Percentiles rank a stretch among this genome's conserved stretches.
phyloP scores from a whole-genome alignment of 2,113 vertebrate genomes.

The Cyanoderma ruficeps region DNA sequence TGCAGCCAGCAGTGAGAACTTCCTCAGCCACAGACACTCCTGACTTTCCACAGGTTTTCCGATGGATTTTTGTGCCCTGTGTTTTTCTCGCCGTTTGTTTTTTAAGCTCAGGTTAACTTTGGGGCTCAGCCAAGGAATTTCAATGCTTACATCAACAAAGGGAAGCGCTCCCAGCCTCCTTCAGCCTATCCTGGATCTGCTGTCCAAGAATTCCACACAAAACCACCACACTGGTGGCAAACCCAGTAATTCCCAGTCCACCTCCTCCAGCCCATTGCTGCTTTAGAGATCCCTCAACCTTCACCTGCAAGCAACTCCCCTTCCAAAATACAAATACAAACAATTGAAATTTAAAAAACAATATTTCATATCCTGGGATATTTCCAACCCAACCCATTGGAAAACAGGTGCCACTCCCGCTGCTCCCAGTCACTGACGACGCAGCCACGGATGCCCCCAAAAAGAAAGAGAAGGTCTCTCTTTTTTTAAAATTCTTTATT shows the following conservation, averaged over 20 bases:
- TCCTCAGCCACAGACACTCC: background rate
- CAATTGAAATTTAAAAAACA: background rate
- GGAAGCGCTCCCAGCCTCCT: background rate
- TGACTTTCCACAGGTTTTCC: background rate
- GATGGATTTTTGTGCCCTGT: background rate
- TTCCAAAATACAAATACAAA: background rate
- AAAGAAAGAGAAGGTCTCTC: background rate
- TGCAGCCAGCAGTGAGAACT: background rate
- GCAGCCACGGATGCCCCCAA: background rate
- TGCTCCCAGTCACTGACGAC: background rate
- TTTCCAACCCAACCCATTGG: background rate
- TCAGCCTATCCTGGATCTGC: background rate
- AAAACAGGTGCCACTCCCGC: background rate
- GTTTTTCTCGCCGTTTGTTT: background rate
- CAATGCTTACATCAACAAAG: background rate
- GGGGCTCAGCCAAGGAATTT: background rate
- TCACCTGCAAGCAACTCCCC: background rate
- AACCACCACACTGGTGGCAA: background rate
- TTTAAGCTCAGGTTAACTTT: background rate
- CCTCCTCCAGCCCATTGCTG: background rate
- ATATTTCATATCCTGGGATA: background rate
- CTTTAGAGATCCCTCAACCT: background rate
- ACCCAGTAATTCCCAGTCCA: background rate
- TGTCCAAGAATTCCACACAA: background rate
- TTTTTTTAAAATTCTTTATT: slow-evolving; percentile 84